Evolutionary conservation across 2,888 invertebrate genomes (phyloP).

Genomic region (Andrena fulva): DNA sequence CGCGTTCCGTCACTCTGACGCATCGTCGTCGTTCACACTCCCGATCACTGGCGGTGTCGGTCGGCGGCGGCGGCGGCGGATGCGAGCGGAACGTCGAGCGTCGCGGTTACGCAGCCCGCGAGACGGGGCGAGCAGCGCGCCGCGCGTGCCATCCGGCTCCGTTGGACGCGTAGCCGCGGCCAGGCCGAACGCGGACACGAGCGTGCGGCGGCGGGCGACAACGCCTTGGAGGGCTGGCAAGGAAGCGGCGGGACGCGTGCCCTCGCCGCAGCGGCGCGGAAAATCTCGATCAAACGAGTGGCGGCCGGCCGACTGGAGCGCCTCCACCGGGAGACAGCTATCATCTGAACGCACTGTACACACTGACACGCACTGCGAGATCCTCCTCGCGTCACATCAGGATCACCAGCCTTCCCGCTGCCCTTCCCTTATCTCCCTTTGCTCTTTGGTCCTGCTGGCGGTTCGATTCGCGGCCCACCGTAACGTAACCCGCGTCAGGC

Average conservation of each 20-base stretch:
- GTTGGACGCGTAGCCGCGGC: constrained; percentile 35
- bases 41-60: constrained; percentile 49
- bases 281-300: constrained; percentile 58
- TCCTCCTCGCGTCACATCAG: constrained; percentile 6
- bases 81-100: constrained; percentile 1
- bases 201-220: constrained; percentile 35
- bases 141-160: constrained; percentile 47
- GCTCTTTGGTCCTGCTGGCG: constrained; percentile 2
- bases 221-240: constrained; percentile 74
- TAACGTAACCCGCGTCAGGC: not conserved
- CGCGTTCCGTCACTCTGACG: constrained; percentile 51
- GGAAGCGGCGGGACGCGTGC: constrained; percentile 67
- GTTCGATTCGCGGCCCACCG: constrained; percentile 5
- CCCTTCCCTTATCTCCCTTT: constrained; percentile 4
- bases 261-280: constrained; percentile 52
- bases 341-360: constrained; percentile 75
- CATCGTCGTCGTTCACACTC: constrained; percentile 59
- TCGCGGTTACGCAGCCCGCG: constrained; percentile 13
- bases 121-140: constrained; percentile 35
- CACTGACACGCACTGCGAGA: constrained; percentile 33
- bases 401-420: constrained; percentile 3
- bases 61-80: constrained; percentile 18
- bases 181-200: constrained; percentile 28
- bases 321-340: constrained; percentile 78
- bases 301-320: constrained; percentile 68